phyloP scores from a whole-genome alignment of 92 coral and sea anemone species.

The Porites rus region DNA sequence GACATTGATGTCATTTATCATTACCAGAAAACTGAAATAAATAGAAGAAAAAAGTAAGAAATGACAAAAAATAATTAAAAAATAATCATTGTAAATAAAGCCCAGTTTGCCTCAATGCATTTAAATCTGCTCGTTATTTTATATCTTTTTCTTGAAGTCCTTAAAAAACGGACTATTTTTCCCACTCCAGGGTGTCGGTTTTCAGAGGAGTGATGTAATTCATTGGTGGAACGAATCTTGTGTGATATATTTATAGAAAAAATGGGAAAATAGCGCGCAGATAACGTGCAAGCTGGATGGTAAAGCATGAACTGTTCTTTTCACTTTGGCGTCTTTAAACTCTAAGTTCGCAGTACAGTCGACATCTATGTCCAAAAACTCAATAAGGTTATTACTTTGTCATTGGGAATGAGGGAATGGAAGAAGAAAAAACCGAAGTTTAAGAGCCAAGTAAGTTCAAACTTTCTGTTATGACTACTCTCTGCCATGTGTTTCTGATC shows the following conservation, averaged over 20 bases:
- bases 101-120: slow-evolving; percentile 13
- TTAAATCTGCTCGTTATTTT: slow-evolving; percentile 14
- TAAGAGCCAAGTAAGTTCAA: too few species aligned
- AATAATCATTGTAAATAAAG: background rate
- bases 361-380: background rate
- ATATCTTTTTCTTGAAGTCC: background rate
- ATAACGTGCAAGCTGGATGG: background rate
- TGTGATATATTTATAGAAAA: slow-evolving; percentile 17
- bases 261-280: background rate
- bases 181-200: background rate
- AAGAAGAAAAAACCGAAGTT: too few species aligned
- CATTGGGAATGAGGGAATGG: too few species aligned
- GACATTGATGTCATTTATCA: too few species aligned
- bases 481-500: too few species aligned
- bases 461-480: too few species aligned
- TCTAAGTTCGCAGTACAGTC: background rate
- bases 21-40: too few species aligned
- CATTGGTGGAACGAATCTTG: slow-evolving; percentile 22
- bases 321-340: background rate
- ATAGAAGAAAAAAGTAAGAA: too few species aligned
- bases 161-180: background rate
- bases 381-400: too few species aligned
- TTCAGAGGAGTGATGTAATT: background rate
- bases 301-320: slow-evolving; percentile 2
- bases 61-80: background rate